Evolutionary conservation across 2,888 invertebrate species (phyloP).

Genomic region (Synanthedon myopaeformis): DNA sequence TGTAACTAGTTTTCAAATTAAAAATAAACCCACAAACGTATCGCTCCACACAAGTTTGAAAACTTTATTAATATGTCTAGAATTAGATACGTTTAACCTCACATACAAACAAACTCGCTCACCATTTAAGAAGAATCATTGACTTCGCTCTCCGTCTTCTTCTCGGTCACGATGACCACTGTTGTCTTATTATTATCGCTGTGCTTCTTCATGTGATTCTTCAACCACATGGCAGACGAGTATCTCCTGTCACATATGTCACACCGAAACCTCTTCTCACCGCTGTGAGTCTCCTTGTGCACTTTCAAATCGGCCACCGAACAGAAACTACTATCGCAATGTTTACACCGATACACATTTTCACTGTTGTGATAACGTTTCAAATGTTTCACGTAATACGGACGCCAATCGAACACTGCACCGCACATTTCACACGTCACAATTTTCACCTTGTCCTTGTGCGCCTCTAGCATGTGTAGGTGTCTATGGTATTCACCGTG

Average conservation of each 20-base stretch:
- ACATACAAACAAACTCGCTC: no score
- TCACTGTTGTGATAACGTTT: slow-evolving; percentile 33
- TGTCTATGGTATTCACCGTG: slow-evolving; percentile 19
- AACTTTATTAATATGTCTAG: no score
- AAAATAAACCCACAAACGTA: no score
- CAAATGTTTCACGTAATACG: slow-evolving; percentile 47
- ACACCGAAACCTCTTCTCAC: slow-evolving; percentile 18
- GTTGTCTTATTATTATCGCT: neutral
- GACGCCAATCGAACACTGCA: slow-evolving; percentile 43
- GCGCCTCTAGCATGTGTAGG: slow-evolving; percentile 23
- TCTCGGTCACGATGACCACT: neutral
- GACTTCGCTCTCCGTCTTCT: neutral
- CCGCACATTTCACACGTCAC: slow-evolving; percentile 45
- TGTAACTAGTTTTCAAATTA: no score
- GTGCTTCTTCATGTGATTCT: slow-evolving; percentile 19
- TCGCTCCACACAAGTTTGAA: no score
- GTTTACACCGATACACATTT: slow-evolving; percentile 23
- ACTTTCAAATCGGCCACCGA: slow-evolving; percentile 15
- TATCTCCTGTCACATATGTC: slow-evolving; percentile 21
- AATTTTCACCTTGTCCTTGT: slow-evolving; percentile 24
- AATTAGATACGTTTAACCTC: no score
- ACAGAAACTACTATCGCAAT: slow-evolving; percentile 19
- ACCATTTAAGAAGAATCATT: no score
- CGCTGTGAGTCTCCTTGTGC: slow-evolving; percentile 19
- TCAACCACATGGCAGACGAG: slow-evolving; percentile 12